Base-by-base conservation (phyloP, 2,113 vertebrate genomes). In the Microtus pennsylvanicus region DNA sequence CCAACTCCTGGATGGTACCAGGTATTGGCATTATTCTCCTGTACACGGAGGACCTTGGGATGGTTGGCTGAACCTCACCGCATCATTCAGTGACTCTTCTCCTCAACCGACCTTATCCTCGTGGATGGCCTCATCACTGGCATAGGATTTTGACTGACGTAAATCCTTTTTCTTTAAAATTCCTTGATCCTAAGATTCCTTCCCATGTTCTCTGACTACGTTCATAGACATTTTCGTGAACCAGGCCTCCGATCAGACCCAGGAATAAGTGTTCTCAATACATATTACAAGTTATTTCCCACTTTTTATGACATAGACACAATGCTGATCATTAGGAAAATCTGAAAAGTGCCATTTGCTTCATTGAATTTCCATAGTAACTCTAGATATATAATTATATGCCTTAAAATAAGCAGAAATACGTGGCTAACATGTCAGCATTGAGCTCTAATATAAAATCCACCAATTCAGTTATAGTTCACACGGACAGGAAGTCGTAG, bases 131-230 rank as follows among this genome's bases (percentile, higher is more conserved):
- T 94, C 58, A 33, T 83, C 22, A 86, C 65, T 93, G 17, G 1
- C 70, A 85, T 72, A n/a, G 6, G 80, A 87, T 78, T 95, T 91
- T 70, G 50, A 95, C 5, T 55, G 87, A 52, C 61, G n/a, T 58
- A 86, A 58, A 5, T 88, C 78, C 78, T 65, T 89, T 55, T 58
- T 14, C 0, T 30, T 26, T 87, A 70, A 93, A 38, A 17, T 70
- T 92, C 21, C 47, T 90, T 50, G 2, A 9, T 52, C 12, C 24
- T 86, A 77, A 86, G 30, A 77, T 82, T 21, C 63, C 33, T 90
- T 21, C 81, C 67, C n/a, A 82, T 24, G 22, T 13, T 42, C 16
- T 1, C 5, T 61, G 45, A 77, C 14, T 21, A 33, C 13, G 78
- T 9, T 33, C 42, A 1, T 81, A 16, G n/a, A 80, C 35, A 58